Conservation (phyloP, 2,797 vertebrate species). For the Gallinago stenura region DNA sequence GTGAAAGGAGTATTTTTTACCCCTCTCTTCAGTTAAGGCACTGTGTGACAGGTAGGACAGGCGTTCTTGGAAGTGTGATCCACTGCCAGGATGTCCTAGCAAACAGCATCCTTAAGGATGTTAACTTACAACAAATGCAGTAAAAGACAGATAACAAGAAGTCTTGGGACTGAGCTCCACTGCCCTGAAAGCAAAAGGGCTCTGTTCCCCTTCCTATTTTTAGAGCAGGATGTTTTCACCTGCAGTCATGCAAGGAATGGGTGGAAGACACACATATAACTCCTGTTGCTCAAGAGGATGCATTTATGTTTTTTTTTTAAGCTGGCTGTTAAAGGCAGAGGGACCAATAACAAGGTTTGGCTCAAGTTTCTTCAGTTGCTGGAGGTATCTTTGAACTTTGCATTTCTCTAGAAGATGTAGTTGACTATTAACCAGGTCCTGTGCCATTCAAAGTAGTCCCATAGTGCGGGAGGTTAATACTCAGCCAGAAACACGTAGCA, state of each 20-base stretch:
- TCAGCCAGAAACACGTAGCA: not conserved
- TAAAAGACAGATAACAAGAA: not conserved
- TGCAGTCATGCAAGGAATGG: not conserved
- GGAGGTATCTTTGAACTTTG: conserved; percentile 22
- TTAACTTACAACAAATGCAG: rapidly evolving
- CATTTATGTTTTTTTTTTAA: rapidly evolving
- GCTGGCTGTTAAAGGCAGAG: not conserved
- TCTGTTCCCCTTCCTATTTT: not conserved
- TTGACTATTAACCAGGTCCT: conserved; percentile 22
- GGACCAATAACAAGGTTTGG: not conserved
- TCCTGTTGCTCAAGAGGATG: not conserved
- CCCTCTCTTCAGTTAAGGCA: not conserved
- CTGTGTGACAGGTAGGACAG: too few species aligned
- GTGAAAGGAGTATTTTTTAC: not conserved
- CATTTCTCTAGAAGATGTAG: not conserved
- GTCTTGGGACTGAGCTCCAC: not conserved
- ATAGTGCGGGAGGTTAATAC: rapidly evolving
- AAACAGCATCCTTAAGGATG: rapidly evolving
- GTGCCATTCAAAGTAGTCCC: not conserved
- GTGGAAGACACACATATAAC: not conserved
- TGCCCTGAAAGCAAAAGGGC: not conserved
- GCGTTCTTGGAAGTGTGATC: not conserved
- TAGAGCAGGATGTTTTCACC: not conserved
- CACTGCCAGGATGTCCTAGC: not conserved
- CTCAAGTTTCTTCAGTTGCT: not conserved